phyloP scores from a whole-genome alignment of 1,140 invertebrate genomes.

The Physella acuta region DNA sequence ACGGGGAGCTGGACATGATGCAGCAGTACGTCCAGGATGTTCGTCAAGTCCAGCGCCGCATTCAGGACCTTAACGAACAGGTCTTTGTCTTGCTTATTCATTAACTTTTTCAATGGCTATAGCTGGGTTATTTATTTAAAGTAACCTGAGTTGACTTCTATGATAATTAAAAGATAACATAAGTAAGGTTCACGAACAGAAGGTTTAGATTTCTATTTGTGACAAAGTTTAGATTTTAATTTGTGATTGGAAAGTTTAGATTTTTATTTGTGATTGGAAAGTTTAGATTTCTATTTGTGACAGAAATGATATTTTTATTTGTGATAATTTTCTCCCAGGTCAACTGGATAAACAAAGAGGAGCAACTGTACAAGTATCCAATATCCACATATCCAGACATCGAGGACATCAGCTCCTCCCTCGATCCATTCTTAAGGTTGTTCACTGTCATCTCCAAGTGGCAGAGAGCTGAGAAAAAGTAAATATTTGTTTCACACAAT shows the following conservation, averaged over 20 bases:
- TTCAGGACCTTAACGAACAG: conserved; percentile 70
- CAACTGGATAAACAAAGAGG: conserved; percentile 66
- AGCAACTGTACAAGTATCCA: conserved; percentile 80
- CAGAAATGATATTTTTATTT: too few relatives aligned
- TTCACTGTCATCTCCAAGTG: conserved; percentile 69
- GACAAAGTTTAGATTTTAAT: too few relatives aligned
- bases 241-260: too few relatives aligned
- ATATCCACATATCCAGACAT: conserved; percentile 74
- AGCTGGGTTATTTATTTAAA: too few relatives aligned
- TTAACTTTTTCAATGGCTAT: too few relatives aligned
- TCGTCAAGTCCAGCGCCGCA: conserved; percentile 71
- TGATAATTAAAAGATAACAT: too few relatives aligned
- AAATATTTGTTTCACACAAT: conserved; percentile 14
- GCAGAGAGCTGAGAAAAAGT: conserved; percentile 76
- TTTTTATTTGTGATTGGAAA: too few relatives aligned
- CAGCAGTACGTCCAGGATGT: conserved; percentile 66
- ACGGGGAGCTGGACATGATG: conserved; percentile 62
- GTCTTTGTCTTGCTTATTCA: neutral
- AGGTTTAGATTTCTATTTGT: too few relatives aligned
- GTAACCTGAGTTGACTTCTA: too few relatives aligned
- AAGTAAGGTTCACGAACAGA: too few relatives aligned
- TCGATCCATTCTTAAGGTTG: conserved; percentile 64
- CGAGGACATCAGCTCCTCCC: conserved; percentile 64
- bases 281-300: too few relatives aligned
- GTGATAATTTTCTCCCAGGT: too few relatives aligned